Evolutionary conservation across 2,888 invertebrate species (phyloP).

Genomic region (Ptychoptera albimana): DNA sequence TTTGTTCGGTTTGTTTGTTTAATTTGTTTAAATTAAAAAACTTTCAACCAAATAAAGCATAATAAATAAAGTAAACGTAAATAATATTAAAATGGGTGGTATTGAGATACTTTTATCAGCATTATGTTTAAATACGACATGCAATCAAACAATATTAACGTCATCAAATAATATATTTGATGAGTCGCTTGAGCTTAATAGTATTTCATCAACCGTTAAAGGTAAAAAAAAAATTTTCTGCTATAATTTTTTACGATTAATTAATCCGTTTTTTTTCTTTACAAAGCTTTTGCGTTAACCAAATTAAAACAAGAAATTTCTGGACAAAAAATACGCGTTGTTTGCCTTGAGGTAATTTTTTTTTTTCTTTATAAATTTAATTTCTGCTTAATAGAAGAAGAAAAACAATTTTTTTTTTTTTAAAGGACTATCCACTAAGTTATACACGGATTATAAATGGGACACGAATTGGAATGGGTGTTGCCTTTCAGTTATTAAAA

Average conservation of each 20-base stretch:
- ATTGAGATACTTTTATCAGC: constrained; percentile 8
- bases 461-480: constrained; percentile 43
- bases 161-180: background rate
- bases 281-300: background rate
- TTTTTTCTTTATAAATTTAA: background rate
- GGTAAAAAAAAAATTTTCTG: background rate
- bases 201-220: background rate
- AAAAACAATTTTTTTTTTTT: background rate
- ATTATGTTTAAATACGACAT: constrained; percentile 10
- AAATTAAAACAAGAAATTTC: constrained; percentile 3
- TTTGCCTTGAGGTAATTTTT: constrained; percentile 5
- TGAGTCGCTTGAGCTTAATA: background rate
- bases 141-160: background rate
- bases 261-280: background rate
- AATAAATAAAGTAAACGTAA: background rate
- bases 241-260: background rate
- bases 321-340: constrained; percentile 4
- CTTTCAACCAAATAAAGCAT: background rate
- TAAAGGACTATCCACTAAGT: constrained; percentile 44
- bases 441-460: constrained; percentile 38
- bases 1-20: background rate
- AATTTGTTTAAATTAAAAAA: background rate
- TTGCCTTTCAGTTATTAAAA: constrained; percentile 54
- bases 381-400: background rate
- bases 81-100: constrained; percentile 7